Evolutionary conservation across 2,888 invertebrate genomes (phyloP).

Genomic region (Epicampocera succincta): DNA sequence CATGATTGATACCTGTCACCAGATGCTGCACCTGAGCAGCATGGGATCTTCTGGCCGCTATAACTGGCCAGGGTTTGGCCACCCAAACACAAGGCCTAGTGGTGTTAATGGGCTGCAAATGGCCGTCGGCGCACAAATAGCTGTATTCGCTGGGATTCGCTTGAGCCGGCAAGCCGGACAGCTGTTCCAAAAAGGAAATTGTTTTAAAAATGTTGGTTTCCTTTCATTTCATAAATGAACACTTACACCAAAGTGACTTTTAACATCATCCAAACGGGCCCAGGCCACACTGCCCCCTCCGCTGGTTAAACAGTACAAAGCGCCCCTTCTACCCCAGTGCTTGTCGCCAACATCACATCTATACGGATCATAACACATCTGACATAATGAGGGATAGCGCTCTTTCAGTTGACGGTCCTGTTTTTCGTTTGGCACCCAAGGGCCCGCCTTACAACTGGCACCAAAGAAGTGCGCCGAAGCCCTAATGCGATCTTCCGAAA

Average conservation of each 20-base stretch:
- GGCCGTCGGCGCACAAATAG: conserved; percentile 90
- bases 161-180: conserved; percentile 80
- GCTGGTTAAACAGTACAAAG: conserved; percentile 89
- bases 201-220: neutral
- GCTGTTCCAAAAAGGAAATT: conserved; percentile 65
- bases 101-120: conserved; percentile 84
- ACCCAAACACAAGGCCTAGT: conserved; percentile 89
- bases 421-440: conserved; percentile 87
- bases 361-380: conserved; percentile 85
- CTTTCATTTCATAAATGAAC: neutral
- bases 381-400: conserved; percentile 88
- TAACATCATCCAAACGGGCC: conserved; percentile 88
- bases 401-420: conserved; percentile 86
- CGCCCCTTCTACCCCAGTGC: conserved; percentile 92
- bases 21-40: conserved; percentile 83
- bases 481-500: conserved; percentile 89
- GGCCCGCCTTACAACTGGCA: conserved; percentile 92
- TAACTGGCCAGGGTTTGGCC: conserved; percentile 89
- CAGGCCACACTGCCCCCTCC: conserved; percentile 91
- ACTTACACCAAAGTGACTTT: conserved; percentile 85
- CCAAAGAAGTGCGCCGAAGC: conserved; percentile 89
- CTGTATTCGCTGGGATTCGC: conserved; percentile 84
- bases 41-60: conserved; percentile 84
- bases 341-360: conserved; percentile 87
- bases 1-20: conserved; percentile 81